Evolutionary conservation across 2,888 invertebrate genomes (phyloP).

Genomic region (Eristalis intricaria): DNA sequence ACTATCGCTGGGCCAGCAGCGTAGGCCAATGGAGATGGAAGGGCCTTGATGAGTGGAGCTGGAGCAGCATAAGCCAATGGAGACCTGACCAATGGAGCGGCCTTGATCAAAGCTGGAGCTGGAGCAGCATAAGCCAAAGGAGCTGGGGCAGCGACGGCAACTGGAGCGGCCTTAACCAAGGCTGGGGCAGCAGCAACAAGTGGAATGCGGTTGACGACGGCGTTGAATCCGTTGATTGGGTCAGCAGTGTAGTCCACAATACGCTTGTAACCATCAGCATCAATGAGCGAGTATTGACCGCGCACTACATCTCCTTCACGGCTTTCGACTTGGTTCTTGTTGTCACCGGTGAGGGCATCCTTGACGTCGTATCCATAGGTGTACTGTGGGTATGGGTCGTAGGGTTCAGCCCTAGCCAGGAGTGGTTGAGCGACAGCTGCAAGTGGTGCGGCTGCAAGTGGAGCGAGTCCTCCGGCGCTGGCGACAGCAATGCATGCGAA

Average conservation of each 20-base stretch:
- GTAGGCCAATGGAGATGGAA: too few species aligned
- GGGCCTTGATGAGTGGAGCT: too few species aligned
- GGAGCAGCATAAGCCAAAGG: constrained; percentile 34
- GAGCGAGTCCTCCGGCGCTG: constrained; percentile 76
- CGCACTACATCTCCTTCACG: constrained; percentile 63
- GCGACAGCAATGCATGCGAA: constrained; percentile 77
- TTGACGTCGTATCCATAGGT: constrained; percentile 59
- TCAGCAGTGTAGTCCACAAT: constrained; percentile 63
- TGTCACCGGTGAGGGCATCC: constrained; percentile 57
- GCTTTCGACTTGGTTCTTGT: constrained; percentile 57
- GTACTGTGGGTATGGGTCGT: constrained; percentile 60
- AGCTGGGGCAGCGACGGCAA: constrained; percentile 35
- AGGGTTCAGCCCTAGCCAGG: constrained; percentile 49
- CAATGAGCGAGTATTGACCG: constrained; percentile 63
- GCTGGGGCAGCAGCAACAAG: constrained; percentile 41
- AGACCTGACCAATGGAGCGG: not conserved
- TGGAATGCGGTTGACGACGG: constrained; percentile 61
- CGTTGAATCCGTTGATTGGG: constrained; percentile 63
- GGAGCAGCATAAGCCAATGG: not conserved
- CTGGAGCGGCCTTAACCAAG: constrained; percentile 31
- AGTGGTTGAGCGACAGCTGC: constrained; percentile 56
- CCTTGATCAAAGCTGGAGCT: constrained; percentile 43
- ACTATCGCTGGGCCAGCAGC: constrained; percentile 73
- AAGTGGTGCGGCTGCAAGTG: too few species aligned
- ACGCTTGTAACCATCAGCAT: constrained; percentile 66